A percentile compares a stretch with the other conserved stretches of the same genome.
These are phyloP conservation scores for Climacteris rufus DNA, from an alignment of 2,113 vertebrate genomes.

Conservation along the genomic window DNA sequence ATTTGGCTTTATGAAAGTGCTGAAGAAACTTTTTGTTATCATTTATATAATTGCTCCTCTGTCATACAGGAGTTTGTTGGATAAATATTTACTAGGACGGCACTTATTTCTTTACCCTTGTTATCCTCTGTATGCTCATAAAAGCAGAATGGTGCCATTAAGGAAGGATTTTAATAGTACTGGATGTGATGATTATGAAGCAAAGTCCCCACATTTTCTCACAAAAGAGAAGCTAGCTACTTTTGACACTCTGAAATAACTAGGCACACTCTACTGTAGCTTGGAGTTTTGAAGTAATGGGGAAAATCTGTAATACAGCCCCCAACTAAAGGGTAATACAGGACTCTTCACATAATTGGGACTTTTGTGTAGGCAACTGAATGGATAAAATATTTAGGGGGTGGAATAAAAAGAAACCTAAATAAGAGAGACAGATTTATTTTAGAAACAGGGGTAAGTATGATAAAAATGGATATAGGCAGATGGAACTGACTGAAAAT, in stretches of 20 bases:
- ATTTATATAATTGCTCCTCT: background rate
- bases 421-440: background rate
- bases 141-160: background rate
- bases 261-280: background rate
- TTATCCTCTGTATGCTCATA: background rate
- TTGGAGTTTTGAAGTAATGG: background rate
- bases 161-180: background rate
- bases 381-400: background rate
- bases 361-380: background rate
- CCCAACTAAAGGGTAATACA: background rate
- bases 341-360: background rate
- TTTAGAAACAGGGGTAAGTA: background rate
- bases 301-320: background rate
- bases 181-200: background rate
- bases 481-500: conserved; percentile 32
- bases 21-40: background rate
- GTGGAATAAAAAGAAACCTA: background rate
- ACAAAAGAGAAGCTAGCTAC: background rate
- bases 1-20: background rate
- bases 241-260: background rate
- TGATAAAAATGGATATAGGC: conserved; percentile 23
- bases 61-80: background rate
- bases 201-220: background rate
- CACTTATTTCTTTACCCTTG: background rate
- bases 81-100: background rate